Base-by-base conservation (phyloP, 2,113 vertebrate genomes). In the Bostrychus sinensis region DNA sequence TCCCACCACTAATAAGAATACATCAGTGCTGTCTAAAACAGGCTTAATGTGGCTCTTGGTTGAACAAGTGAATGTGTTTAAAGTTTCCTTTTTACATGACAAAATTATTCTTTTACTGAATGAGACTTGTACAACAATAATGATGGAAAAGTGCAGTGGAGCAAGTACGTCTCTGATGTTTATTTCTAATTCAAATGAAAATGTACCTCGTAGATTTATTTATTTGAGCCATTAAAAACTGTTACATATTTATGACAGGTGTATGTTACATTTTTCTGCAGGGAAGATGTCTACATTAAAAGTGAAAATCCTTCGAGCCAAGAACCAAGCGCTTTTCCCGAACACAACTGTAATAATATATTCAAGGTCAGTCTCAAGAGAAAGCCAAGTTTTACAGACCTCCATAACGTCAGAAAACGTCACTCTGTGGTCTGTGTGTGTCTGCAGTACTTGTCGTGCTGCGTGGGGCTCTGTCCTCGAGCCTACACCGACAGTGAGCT, bases 401-500 rank as follows among this genome's bases (percentile, higher is more conserved):
- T 22, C 0, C 55, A 4, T 61, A 41, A 8, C 92, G 76, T 78
- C 19, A 17, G 43, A 65, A 11, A 34, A 5, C 9, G 5, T 36
- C 22, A 30, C 8, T 1, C 37, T 56, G 14, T 63, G 10, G 59
- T n/a, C 32, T 62, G n/a, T 37, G 53, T 13, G 22, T 10, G 0
- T 55, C 12, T 38, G 6, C 46, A 98, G 97, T 99, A 97, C 88
- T 85, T 98, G 87, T 91, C 84, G 13, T 90, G 94, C 63, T 96
- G 95, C 78, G 89, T 93, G 64, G 91, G 91, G 10, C 75, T 96
- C 75, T 91, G 91, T 86, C 93, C 93, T 12, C 91, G 88, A 63
- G 90, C 87, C 5, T 98, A 95, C 79, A 92, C 90, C 1, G 95
- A 98, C 58, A 42, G 70, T 14, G 96, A 98, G 87, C 90, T 95